Base-by-base conservation (phyloP, 2,888 invertebrate species). In the Elegia similella region DNA sequence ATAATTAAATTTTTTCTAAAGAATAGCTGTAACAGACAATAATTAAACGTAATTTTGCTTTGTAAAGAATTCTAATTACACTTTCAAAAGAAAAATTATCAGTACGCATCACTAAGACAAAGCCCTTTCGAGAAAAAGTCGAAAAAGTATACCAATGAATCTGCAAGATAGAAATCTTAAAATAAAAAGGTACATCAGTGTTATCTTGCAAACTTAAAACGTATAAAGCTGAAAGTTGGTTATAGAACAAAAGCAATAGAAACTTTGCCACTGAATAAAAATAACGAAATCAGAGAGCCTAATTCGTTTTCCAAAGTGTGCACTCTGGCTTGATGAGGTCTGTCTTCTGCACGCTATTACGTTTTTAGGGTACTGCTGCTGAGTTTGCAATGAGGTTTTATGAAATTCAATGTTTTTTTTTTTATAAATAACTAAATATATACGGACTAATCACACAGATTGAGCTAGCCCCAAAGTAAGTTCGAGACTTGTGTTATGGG, bases 181-280 rank as follows among this genome's bases (percentile, higher is more conserved):
- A 72, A 72, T 71, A 73, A 74, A 79, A 80, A 79, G 75, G 67
- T 70, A 71, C 69, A 72, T 76, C 75, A 74, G 76, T 65, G 68
- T 81, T 82, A 85, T 82, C 83, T 83, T 68, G 62, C 68, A 73
- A 73, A 75, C 63, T 77, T 78, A 70, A 69, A 67, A 72, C 67
- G 71, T 70, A 76, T 72, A 76, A 75, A 74, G 71, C 72, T 78
- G 70, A 70, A 70, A 69, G 63, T 72, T 65, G 62, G 69, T 73
- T 70, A 66, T 70, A 75, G 80, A 82, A 73, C 71, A 83, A 84
- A 82, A 86, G 80, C 83, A 84, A 84, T 84, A 83, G 74, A 82
- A 88, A 86, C 80, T 86, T 84, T 77, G 75, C 75, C 77, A 80
- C 82, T 84, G 84, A 88, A 87, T 87, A 82, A 83, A 84, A 86